A percentile compares a stretch with the other conserved stretches of the same genome.
These are phyloP conservation scores for Philypnodon macrostomus DNA, from an alignment of 2,797 vertebrate genomes.

Conservation along the genomic window DNA sequence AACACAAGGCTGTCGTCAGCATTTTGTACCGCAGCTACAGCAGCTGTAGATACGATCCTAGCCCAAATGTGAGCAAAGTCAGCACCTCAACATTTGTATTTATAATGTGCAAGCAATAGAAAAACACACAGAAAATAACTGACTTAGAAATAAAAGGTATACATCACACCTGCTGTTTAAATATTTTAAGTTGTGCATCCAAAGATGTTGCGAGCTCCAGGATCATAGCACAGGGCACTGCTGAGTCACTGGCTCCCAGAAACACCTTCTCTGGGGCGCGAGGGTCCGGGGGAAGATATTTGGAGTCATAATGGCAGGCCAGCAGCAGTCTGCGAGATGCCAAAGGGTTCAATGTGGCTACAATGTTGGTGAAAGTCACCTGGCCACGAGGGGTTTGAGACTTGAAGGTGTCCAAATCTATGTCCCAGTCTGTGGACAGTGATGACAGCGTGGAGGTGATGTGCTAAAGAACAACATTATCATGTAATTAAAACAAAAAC, in stretches of 20 bases:
- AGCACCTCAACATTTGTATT: constrained; percentile 28
- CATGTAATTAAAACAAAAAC: not conserved
- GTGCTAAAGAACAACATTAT: constrained; percentile 71
- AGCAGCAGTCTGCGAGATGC: constrained; percentile 80
- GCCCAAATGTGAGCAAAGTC: constrained; percentile 6
- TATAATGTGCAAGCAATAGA: not conserved
- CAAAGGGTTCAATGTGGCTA: constrained; percentile 81
- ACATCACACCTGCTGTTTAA: constrained; percentile 77
- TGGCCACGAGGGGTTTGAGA: constrained; percentile 79
- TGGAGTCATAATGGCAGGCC: constrained; percentile 92
- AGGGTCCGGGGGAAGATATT: constrained; percentile 73
- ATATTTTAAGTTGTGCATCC: constrained; percentile 71
- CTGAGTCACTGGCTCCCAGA: constrained; percentile 89
- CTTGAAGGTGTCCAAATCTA: constrained; percentile 84
- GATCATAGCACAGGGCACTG: constrained; percentile 89
- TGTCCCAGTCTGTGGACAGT: constrained; percentile 80
- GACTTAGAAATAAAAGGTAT: no score
- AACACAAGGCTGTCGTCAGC: constrained; percentile 46
- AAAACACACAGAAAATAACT: no score
- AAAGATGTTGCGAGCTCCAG: constrained; percentile 84
- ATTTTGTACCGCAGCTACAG: constrained; percentile 47
- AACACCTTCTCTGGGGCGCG: constrained; percentile 70
- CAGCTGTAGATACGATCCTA: constrained; percentile 9
- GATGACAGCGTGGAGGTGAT: constrained; percentile 72
- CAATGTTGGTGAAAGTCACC: constrained; percentile 83